Conservation (phyloP, 1,140 invertebrate species). For the Callitettix versicolor region DNA sequence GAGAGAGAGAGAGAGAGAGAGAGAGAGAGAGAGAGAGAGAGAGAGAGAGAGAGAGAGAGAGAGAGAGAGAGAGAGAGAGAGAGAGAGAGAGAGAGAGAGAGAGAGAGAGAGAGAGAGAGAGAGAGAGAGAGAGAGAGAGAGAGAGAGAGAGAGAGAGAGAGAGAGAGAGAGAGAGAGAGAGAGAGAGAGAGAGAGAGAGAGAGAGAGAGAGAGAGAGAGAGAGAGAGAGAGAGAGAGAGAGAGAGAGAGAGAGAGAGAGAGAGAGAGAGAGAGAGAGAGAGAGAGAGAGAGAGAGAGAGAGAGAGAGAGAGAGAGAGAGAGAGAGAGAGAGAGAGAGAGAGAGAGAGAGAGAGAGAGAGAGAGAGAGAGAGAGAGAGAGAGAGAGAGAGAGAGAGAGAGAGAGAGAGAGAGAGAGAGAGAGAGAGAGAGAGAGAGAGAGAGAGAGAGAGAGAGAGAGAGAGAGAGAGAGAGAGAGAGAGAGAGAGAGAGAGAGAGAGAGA, state of each 20-base stretch:
- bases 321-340: too few species aligned
- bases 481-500: too few species aligned
- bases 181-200: constrained; percentile 17
- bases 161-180: constrained; percentile 2
- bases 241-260: constrained; percentile 11
- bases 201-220: constrained; percentile 16
- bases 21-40: background rate
- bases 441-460: too few species aligned
- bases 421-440: too few species aligned
- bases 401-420: too few species aligned
- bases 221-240: constrained; percentile 16
- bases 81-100: background rate
- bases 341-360: too few species aligned
- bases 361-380: too few species aligned
- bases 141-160: background rate
- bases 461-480: too few species aligned
- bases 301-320: too few species aligned
- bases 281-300: constrained; percentile 16
- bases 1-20: background rate
- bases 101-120: background rate
- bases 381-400: too few species aligned
- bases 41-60: background rate
- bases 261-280: constrained; percentile 12
- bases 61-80: constrained; percentile 14
- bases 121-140: background rate